Evolutionary conservation across 2,888 invertebrate genomes (phyloP).

Genomic region (Drosophila neonasuta): DNA sequence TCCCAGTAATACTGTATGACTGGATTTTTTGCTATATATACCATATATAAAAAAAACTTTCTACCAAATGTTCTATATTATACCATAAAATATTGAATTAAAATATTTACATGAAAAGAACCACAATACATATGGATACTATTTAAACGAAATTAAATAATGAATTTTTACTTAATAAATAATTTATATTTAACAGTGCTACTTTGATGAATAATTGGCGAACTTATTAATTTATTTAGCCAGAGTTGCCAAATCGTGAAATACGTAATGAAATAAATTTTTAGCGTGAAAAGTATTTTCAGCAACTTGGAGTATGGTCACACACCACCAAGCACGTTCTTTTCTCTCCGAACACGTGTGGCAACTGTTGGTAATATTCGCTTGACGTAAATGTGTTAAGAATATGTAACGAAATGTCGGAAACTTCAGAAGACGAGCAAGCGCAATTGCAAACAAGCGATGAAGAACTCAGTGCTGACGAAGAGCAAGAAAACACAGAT

Average conservation of each 20-base stretch:
- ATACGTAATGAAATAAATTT: background rate
- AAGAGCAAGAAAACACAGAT: slow-evolving; percentile 37
- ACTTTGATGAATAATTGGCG: no score
- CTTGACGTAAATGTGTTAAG: slow-evolving; percentile 16
- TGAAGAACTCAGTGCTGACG: slow-evolving; percentile 56
- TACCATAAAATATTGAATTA: no score
- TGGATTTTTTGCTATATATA: no score
- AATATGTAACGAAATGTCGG: slow-evolving; percentile 73
- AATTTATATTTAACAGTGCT: no score
- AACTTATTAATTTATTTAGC: background rate
- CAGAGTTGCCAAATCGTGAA: background rate
- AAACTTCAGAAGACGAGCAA: slow-evolving; percentile 79
- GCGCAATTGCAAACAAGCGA: slow-evolving; percentile 59
- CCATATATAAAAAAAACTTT: no score
- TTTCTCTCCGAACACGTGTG: slow-evolving; percentile 51
- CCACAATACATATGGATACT: no score
- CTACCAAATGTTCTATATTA: no score
- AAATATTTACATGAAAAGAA: no score
- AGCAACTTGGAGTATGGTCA: background rate
- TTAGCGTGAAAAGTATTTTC: background rate
- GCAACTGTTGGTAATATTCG: slow-evolving; percentile 47
- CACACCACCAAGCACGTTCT: slow-evolving; percentile 19
- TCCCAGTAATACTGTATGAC: no score
- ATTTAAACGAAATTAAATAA: no score
- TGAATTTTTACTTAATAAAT: no score